Evolutionary conservation across 2,888 invertebrate genomes (phyloP).

Genomic region (Petrophora chlorosata): DNA sequence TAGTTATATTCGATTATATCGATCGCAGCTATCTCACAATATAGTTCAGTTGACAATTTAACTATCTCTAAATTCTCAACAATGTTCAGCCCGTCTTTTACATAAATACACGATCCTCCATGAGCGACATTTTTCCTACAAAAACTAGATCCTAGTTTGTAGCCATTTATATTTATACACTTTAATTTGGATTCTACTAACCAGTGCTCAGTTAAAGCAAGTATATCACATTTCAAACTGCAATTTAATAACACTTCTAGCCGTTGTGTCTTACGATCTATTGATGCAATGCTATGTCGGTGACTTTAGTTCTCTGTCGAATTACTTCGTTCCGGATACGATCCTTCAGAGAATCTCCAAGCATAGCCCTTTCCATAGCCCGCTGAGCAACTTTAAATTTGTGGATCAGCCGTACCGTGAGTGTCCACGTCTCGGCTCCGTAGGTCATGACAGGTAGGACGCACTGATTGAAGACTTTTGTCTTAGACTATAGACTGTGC

Average conservation of each 20-base stretch:
- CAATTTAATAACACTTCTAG: not conserved
- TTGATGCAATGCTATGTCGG: not conserved
- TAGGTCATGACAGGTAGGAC: no score
- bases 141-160: not conserved
- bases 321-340: no score
- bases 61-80: not conserved
- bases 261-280: not conserved
- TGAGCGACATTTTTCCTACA: not conserved
- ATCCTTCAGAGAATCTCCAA: no score
- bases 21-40: slow-evolving; percentile 14
- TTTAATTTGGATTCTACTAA: not conserved
- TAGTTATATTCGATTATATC: slow-evolving; percentile 10
- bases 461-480: no score
- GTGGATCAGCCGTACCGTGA: no score
- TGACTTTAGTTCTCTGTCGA: no score
- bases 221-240: not conserved
- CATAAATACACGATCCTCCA: not conserved
- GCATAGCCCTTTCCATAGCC: no score
- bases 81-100: not conserved
- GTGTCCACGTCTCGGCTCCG: no score
- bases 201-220: not conserved
- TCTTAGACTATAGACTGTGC: no score
- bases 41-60: not conserved
- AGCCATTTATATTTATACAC: not conserved
- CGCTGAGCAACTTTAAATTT: no score